These are phyloP conservation scores for Dasyurus viverrinus DNA, from an alignment of 2,113 vertebrate species.

Conservation along the genomic window DNA sequence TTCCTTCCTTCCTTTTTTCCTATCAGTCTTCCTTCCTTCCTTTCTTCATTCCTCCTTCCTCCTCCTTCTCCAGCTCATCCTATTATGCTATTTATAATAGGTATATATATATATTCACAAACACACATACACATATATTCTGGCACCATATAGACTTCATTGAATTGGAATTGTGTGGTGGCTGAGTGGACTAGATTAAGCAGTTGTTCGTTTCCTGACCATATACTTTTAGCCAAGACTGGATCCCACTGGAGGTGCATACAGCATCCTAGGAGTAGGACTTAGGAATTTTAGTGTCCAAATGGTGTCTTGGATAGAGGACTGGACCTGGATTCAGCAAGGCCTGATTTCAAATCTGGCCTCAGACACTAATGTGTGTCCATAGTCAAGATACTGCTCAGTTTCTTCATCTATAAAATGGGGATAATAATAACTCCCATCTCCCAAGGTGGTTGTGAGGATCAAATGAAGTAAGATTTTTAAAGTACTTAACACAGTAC, in stretches of 20 bases:
- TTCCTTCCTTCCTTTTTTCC: accelerated
- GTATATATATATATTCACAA: neutral
- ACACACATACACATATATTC: too few relatives aligned
- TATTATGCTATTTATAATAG: too few relatives aligned
- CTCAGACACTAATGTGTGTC: neutral
- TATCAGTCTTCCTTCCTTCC: too few relatives aligned
- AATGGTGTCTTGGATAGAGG: neutral
- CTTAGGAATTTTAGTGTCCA: neutral
- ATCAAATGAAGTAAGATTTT: neutral
- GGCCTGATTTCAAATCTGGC: neutral
- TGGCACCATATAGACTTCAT: neutral
- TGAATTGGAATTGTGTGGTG: neutral
- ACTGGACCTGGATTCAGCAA: neutral
- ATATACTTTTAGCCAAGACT: neutral
- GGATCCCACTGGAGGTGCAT: neutral
- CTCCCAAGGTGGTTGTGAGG: neutral
- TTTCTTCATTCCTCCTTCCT: too few relatives aligned
- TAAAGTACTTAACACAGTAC: neutral
- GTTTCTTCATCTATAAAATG: neutral
- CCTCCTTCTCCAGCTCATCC: too few relatives aligned
- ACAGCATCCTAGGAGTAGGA: neutral
- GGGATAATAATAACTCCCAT: neutral
- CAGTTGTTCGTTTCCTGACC: neutral
- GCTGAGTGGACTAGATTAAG: neutral
- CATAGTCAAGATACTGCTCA: neutral